phyloP scores from a whole-genome alignment of 2,113 vertebrate genomes.

The Ophiodon elongatus region DNA sequence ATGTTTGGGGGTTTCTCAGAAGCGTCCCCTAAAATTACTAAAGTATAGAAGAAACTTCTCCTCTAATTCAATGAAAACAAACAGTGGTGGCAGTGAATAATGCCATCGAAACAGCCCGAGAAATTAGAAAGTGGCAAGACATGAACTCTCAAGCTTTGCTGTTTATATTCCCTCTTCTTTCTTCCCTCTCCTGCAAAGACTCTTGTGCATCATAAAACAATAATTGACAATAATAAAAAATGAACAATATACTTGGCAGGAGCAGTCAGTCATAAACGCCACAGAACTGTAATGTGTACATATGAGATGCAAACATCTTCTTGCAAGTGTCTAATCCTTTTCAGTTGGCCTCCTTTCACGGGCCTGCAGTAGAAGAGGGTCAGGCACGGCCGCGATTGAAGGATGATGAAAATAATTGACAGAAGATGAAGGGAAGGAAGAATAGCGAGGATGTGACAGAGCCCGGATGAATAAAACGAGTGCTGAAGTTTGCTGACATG shows the following conservation, averaged over 20 bases:
- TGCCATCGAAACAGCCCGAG: constrained; percentile 25
- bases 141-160: constrained; percentile 33
- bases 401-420: constrained; percentile 53
- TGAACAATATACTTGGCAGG: constrained; percentile 29
- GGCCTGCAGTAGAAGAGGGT: constrained; percentile 20
- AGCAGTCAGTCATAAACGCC: constrained; percentile 43
- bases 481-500: constrained; percentile 16
- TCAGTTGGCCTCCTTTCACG: constrained; percentile 39
- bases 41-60: constrained; percentile 27
- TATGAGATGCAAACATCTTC: constrained; percentile 58
- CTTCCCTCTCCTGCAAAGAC: constrained; percentile 17
- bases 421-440: constrained; percentile 43
- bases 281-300: constrained; percentile 27
- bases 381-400: background rate
- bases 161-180: constrained; percentile 7
- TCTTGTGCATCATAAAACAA: constrained; percentile 48
- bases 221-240: constrained; percentile 57
- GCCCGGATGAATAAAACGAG: constrained; percentile 34
- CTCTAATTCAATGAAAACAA: constrained; percentile 30
- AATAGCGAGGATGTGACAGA: constrained; percentile 30
- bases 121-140: constrained; percentile 45
- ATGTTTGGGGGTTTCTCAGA: constrained; percentile 44
- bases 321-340: constrained; percentile 36
- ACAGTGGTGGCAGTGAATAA: constrained; percentile 31
- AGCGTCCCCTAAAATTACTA: constrained; percentile 16